phyloP scores from a whole-genome alignment of 2,888 invertebrate species.

The Candidula unifasciata region DNA sequence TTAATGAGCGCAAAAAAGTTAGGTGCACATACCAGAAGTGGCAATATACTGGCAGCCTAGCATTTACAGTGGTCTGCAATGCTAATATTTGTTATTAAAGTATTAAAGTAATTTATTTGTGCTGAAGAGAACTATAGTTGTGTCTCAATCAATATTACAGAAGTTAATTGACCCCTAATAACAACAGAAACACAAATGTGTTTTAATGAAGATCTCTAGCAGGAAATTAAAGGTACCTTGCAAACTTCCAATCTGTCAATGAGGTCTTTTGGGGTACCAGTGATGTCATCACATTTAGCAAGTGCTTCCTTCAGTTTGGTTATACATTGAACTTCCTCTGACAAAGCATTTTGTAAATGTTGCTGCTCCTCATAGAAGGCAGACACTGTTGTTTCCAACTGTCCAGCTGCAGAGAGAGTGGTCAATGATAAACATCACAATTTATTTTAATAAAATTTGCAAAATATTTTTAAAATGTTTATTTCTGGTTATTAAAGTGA shows the following conservation, averaged over 20 bases:
- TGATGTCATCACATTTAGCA: conserved; percentile 71
- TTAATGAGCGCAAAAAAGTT: too few relatives aligned
- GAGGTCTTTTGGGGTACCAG: conserved; percentile 91
- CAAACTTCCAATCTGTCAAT: conserved; percentile 87
- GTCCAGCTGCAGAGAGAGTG: conserved; percentile 80
- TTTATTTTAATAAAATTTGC: too few relatives aligned
- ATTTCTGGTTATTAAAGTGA: too few relatives aligned
- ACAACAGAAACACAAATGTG: background rate
- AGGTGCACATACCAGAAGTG: too few relatives aligned
- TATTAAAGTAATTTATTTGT: too few relatives aligned
- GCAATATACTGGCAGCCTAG: too few relatives aligned
- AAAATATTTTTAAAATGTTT: too few relatives aligned
- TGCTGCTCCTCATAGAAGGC: conserved; percentile 81
- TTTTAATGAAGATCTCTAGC: background rate
- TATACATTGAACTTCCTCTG: conserved; percentile 71
- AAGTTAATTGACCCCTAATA: background rate
- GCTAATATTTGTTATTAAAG: too few relatives aligned
- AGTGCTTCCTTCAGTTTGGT: conserved; percentile 69
- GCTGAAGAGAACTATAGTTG: too few relatives aligned
- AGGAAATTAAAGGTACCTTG: conserved; percentile 78
- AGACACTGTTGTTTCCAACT: conserved; percentile 85
- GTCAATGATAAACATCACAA: too few relatives aligned
- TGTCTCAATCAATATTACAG: too few relatives aligned
- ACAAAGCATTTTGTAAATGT: conserved; percentile 68
- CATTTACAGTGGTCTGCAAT: too few relatives aligned